A percentile compares a stretch with the other conserved stretches of the same genome.
These are phyloP conservation scores for Neotoxoptera formosana DNA, from an alignment of 1,140 invertebrate species.

Conservation along the genomic window DNA sequence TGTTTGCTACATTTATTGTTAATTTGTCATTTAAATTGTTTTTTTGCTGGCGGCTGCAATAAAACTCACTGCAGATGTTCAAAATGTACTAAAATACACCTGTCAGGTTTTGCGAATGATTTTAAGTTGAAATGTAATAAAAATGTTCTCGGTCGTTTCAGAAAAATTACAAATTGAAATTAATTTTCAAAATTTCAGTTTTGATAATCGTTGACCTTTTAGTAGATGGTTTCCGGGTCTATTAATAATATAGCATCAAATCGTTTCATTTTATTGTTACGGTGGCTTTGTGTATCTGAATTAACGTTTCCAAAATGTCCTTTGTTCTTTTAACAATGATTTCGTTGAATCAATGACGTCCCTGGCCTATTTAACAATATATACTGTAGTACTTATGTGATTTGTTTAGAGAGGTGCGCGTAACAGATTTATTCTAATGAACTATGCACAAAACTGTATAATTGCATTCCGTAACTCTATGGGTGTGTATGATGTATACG, in stretches of 20 bases:
- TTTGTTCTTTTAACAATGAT: constrained; percentile 23
- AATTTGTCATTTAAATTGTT: neutral
- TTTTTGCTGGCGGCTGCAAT: neutral
- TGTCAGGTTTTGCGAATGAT: neutral
- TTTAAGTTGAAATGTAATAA: neutral
- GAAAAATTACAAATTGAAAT: neutral
- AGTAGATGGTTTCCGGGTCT: constrained; percentile 21
- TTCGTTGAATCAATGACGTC: neutral
- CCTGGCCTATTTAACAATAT: constrained; percentile 16
- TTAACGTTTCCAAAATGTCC: neutral
- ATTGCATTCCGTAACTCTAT: neutral
- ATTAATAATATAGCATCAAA: neutral
- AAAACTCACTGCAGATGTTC: neutral
- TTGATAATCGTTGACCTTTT: neutral
- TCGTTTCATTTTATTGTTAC: neutral
- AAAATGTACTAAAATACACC: neutral
- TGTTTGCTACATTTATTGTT: neutral
- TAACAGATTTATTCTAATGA: constrained; percentile 5
- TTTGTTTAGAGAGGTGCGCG: neutral
- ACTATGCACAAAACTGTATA: neutral
- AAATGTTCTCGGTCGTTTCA: neutral
- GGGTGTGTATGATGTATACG: neutral
- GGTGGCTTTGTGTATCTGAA: neutral
- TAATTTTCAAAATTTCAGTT: neutral
- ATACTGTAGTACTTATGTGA: neutral